Evolutionary conservation across 2,113 vertebrate genomes (phyloP).

Genomic region (Jaculus jaculus): DNA sequence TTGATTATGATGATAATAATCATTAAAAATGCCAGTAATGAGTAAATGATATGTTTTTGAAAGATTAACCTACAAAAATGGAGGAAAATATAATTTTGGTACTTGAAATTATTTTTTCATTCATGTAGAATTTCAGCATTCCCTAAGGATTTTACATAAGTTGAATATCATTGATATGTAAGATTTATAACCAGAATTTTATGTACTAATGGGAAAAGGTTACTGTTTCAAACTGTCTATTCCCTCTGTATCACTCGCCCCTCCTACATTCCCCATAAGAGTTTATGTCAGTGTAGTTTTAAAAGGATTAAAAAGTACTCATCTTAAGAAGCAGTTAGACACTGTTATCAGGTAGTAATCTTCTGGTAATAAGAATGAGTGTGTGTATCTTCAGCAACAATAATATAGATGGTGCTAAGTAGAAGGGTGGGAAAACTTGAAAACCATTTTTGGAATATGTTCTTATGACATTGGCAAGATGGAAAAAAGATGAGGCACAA

Average conservation of each 20-base stretch:
- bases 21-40: slow-evolving; percentile 23
- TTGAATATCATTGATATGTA: slow-evolving; percentile 32
- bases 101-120: slow-evolving; percentile 35
- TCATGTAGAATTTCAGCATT: not conserved
- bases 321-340: slow-evolving; percentile 9
- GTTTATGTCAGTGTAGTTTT: slow-evolving; percentile 29
- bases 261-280: not conserved
- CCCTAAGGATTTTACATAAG: slow-evolving; percentile 16
- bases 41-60: not conserved
- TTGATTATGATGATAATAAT: not conserved
- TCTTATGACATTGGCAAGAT: not conserved
- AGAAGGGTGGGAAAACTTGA: not conserved
- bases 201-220: not conserved
- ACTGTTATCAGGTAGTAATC: not conserved
- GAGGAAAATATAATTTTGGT: slow-evolving; percentile 27
- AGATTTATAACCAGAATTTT: not conserved
- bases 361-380: slow-evolving; percentile 33
- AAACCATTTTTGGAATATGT: not conserved
- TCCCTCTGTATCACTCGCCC: not conserved
- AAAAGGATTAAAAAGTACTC: slow-evolving; percentile 48
- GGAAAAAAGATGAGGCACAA: not conserved
- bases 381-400: slow-evolving; percentile 10
- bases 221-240: not conserved
- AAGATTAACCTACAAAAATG: slow-evolving; percentile 1
- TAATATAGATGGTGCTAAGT: not conserved